Percentiles rank a stretch among this genome's conserved stretches.
phyloP scores from a whole-genome alignment of 2,888 invertebrate genomes.

The Clitarchus hookeri region DNA sequence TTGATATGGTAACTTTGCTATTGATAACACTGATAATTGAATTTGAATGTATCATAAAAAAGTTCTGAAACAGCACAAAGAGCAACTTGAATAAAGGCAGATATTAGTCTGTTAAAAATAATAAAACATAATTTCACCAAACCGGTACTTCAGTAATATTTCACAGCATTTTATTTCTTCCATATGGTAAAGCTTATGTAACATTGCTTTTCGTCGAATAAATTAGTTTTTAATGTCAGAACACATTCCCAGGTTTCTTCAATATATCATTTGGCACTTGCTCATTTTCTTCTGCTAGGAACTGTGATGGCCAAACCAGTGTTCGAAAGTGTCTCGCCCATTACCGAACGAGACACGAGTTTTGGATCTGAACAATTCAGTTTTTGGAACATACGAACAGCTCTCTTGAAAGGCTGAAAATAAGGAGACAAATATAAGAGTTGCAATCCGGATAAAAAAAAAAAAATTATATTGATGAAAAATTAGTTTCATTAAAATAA shows the following conservation, averaged over 20 bases:
- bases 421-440: background rate
- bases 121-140: no score
- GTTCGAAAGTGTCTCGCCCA: constrained; percentile 41
- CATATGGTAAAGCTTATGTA: constrained; percentile 51
- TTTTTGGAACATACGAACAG: constrained; percentile 53
- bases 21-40: no score
- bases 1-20: no score
- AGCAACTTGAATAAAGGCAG: no score
- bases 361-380: constrained; percentile 54
- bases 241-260: background rate
- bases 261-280: background rate
- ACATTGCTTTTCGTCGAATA: background rate
- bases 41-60: no score
- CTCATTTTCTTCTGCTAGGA: background rate
- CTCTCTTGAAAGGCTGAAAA: constrained; percentile 52
- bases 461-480: no score
- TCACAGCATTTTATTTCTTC: no score
- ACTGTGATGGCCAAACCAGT: constrained; percentile 24
- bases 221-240: background rate
- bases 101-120: no score
- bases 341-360: constrained; percentile 46
- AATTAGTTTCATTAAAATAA: no score
- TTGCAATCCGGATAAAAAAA: background rate
- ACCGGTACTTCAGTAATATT: no score
- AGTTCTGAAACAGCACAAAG: no score